Conservation (phyloP, 2,888 invertebrate genomes). For the Eupithecia dodoneata region DNA sequence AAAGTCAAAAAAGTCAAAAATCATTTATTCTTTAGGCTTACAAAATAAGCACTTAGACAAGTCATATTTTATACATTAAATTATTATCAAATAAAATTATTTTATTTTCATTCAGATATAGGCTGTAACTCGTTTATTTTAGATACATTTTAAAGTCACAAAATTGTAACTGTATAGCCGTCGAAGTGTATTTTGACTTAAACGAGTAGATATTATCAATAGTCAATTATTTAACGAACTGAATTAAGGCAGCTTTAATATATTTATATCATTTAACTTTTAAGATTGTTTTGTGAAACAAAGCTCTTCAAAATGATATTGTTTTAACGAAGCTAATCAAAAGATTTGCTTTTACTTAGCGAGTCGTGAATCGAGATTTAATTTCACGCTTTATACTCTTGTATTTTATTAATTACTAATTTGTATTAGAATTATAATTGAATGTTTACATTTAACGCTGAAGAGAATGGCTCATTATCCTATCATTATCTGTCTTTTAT, state of each 20-base stretch:
- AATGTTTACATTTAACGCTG: conserved; percentile 22
- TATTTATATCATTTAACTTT: conserved; percentile 22
- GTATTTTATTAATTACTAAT: conserved; percentile 68
- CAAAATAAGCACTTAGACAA: too few relatives aligned
- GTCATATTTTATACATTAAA: too few relatives aligned
- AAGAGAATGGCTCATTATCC: not conserved
- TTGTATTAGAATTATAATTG: conserved; percentile 53
- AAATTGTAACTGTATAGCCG: too few relatives aligned
- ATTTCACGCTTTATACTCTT: conserved; percentile 60
- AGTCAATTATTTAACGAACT: not conserved
- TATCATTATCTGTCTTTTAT: not conserved
- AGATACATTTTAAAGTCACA: too few relatives aligned
- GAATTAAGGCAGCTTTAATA: not conserved
- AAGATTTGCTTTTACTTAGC: conserved; percentile 52
- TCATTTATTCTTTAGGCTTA: too few relatives aligned
- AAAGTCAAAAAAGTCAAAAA: too few relatives aligned
- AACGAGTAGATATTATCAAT: not conserved
- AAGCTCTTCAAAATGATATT: conserved; percentile 27
- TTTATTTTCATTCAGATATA: too few relatives aligned
- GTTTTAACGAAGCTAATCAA: conserved; percentile 61
- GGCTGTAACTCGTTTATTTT: too few relatives aligned
- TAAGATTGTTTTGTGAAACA: conserved; percentile 39
- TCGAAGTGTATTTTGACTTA: not conserved
- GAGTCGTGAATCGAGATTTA: conserved; percentile 56
- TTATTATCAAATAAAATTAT: too few relatives aligned